Base-by-base conservation (phyloP, 2,113 vertebrate species). In the Dicentrarchus labrax region DNA sequence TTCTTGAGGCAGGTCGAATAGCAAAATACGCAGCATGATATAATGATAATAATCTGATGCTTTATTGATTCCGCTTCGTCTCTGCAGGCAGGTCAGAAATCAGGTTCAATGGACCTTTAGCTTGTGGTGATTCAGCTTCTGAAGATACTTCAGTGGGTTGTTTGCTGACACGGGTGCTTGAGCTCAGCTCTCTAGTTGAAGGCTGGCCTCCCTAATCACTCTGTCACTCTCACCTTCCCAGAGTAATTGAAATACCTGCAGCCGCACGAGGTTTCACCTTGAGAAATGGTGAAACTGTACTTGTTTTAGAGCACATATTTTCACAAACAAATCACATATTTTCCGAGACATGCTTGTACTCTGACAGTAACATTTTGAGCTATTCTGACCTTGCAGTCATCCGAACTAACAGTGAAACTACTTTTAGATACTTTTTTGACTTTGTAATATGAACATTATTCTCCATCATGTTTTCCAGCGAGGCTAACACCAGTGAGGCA, bases 391-490 rank as follows among this genome's bases (percentile, higher is more conserved):
- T 19, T 5, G 6, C 2, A 16, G n/a, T 76, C 41, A 47, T 73
- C 41, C 48, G 12, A 67, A 30, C 45, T 68, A 30, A 24, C 45
- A 72, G 56, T 11, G 12, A 72, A 84, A 65, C 17, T 79, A 41
- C 65, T 61, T 79, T 41, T 19, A 36, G 41, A 73, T 13, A 24
- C 43, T 77, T 82, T 47, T 77, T 80, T 19, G 1, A 70, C 24
- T 72, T 85, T 38, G 43, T 66, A 73, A 81, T 71, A 76, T n/a
- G 65, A 79, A 72, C 65, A 68, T 82, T 80, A 75, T 80, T 78
- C 51, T 83, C 57, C 67, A 76, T 86, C 76, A 47, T 82, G 73
- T 83, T 88, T 84, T 67, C 65, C 70, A 64, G 41, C 15, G 21
- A 85, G 78, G 59, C 64, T 68, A 74, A 80, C 72, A 78, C 16